Conservation (phyloP, 2,888 invertebrate genomes). For the Unio delphinus region DNA sequence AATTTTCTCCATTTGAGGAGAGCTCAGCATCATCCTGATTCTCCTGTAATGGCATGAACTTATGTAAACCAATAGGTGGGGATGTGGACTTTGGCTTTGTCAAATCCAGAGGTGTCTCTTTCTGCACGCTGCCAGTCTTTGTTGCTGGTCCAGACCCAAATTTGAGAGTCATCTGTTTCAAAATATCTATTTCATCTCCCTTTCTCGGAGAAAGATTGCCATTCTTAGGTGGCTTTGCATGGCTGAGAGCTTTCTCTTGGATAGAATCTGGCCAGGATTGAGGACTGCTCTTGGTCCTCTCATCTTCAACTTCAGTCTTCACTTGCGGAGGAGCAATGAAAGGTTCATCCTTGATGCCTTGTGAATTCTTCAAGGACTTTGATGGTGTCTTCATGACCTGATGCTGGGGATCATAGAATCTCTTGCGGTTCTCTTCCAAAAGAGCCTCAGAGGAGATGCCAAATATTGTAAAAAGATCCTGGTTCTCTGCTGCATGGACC, state of each 20-base stretch:
- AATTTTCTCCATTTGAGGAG: constrained; percentile 39
- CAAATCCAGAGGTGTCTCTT: constrained; percentile 62
- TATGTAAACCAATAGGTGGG: constrained; percentile 12
- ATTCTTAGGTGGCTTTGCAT: constrained; percentile 24
- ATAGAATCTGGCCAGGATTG: constrained; percentile 29
- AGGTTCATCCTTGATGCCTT: constrained; percentile 5
- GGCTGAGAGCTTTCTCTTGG: constrained; percentile 3
- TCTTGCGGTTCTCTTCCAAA: constrained; percentile 43
- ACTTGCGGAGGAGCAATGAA: constrained; percentile 12
- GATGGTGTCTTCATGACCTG: constrained; percentile 19
- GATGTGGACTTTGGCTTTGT: constrained; percentile 57
- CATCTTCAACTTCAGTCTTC: constrained; percentile 30
- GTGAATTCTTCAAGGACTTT: constrained; percentile 3
- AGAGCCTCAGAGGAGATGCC: constrained; percentile 63
- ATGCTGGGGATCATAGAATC: constrained; percentile 19
- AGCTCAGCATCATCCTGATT: constrained; percentile 27
- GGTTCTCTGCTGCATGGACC: constrained; percentile 69
- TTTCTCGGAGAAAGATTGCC: constrained; percentile 31
- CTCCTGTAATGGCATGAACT: constrained; percentile 1
- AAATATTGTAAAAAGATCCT: constrained; percentile 65
- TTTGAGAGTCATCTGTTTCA: constrained; percentile 63
- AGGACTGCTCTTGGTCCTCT: constrained; percentile 24
- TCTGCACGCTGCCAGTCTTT: constrained; percentile 1
- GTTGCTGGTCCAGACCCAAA: constrained; percentile 51
- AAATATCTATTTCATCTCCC: constrained; percentile 51